A percentile compares a stretch with the other conserved stretches of the same genome.
Evolutionary conservation across 2,888 invertebrate species (phyloP).

Genomic region (Ceraclea dissimilis): DNA sequence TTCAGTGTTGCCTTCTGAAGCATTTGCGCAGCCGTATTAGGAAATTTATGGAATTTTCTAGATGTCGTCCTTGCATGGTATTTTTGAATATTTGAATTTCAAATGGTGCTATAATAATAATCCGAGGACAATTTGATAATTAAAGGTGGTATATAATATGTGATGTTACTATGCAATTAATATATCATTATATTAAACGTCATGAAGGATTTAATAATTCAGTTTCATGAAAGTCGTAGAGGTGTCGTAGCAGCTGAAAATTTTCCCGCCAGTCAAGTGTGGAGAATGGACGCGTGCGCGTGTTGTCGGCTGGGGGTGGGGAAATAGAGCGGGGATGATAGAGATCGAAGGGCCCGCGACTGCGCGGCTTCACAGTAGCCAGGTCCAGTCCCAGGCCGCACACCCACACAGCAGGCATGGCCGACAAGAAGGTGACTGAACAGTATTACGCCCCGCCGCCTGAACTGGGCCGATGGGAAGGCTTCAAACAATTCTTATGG

Average conservation of each 20-base stretch:
- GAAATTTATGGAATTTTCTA: too few species aligned
- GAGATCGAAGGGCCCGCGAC: constrained; percentile 31
- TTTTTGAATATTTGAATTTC: too few species aligned
- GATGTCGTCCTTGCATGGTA: too few species aligned
- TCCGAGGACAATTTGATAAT: too few species aligned
- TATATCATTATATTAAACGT: too few species aligned
- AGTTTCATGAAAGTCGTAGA: too few species aligned
- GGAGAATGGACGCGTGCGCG: constrained; percentile 5
- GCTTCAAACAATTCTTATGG: constrained; percentile 79
- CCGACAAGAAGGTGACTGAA: constrained; percentile 68
- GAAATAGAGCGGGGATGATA: constrained; percentile 1
- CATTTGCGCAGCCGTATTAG: not conserved
- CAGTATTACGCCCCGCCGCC: constrained; percentile 76
- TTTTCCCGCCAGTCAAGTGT: not conserved
- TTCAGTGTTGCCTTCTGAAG: not conserved
- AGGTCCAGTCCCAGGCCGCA: constrained; percentile 28
- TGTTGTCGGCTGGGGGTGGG: constrained; percentile 1
- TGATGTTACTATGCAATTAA: too few species aligned
- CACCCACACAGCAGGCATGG: constrained; percentile 48
- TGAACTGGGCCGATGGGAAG: constrained; percentile 78
- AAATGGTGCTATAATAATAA: too few species aligned
- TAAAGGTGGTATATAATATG: too few species aligned
- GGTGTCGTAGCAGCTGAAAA: not conserved
- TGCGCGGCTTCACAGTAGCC: constrained; percentile 30
- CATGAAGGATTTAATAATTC: too few species aligned